phyloP scores from a whole-genome alignment of 2,797 vertebrate genomes.

The Alectoris magna region DNA sequence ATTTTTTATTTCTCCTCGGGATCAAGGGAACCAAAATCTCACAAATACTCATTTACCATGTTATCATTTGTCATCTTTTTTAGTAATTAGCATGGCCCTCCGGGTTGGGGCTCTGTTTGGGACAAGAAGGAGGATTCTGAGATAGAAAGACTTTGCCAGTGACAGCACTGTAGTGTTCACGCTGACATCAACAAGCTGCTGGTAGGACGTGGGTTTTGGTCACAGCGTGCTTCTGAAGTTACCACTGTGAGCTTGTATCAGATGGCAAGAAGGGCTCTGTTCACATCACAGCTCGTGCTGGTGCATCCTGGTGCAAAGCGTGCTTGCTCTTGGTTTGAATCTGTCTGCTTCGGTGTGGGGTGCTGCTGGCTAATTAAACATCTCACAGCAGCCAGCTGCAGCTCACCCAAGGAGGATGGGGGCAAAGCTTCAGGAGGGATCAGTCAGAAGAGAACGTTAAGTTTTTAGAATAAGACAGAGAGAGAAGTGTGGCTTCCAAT shows the following conservation, averaged over 20 bases:
- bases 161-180: not conserved
- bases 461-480: not conserved
- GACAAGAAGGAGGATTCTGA: not conserved
- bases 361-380: not conserved
- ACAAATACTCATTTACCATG: not conserved
- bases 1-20: not conserved
- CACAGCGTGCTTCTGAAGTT: conserved; percentile 1
- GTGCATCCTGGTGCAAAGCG: not conserved
- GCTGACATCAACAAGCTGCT: not conserved
- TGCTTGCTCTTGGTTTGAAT: not conserved
- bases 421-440: not conserved
- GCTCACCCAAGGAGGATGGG: not conserved
- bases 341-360: not conserved
- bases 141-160: not conserved
- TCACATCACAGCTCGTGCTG: not conserved
- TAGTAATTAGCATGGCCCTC: not conserved
- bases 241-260: not conserved
- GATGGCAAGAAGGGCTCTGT: not conserved
- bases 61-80: conserved; percentile 15
- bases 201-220: not conserved
- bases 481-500: conserved; percentile 27
- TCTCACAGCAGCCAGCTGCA: not conserved
- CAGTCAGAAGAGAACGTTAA: not conserved
- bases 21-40: not conserved
- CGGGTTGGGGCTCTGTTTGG: not conserved